Percentiles rank a stretch among this genome's conserved stretches.
Conservation (phyloP, 1,140 invertebrate species). For the Drosophila parabipectinata region DNA sequence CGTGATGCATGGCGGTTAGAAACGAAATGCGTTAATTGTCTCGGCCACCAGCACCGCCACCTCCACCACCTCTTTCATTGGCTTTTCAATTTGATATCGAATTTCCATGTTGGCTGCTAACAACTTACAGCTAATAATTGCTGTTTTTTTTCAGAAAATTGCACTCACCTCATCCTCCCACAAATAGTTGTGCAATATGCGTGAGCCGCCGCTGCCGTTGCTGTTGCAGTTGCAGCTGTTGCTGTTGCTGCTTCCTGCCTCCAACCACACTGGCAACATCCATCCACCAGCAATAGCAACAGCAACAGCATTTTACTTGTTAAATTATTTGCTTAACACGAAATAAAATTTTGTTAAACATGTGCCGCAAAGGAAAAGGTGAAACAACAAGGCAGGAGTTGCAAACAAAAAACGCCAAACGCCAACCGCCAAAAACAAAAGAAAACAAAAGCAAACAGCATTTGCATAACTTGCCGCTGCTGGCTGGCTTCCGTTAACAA, state of each 20-base stretch:
- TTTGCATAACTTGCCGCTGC: slow-evolving; percentile 52
- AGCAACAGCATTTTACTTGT: slow-evolving; percentile 62
- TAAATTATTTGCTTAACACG: slow-evolving; percentile 69
- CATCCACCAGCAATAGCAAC: not conserved
- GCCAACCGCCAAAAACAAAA: slow-evolving; percentile 30
- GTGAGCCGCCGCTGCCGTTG: slow-evolving; percentile 39
- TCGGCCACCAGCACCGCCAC: slow-evolving; percentile 7
- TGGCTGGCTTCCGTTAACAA: slow-evolving; percentile 64
- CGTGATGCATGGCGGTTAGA: slow-evolving; percentile 24
- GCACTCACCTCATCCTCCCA: slow-evolving; percentile 51
- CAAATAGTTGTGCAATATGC: slow-evolving; percentile 59
- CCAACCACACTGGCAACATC: slow-evolving; percentile 29
- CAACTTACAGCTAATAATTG: slow-evolving; percentile 57
- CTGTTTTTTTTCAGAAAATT: slow-evolving; percentile 46
- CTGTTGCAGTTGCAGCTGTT: slow-evolving; percentile 16
- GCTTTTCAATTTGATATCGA: slow-evolving; percentile 45
- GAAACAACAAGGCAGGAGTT: slow-evolving; percentile 49
- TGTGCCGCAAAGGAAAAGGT: slow-evolving; percentile 63
- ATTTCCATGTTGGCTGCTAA: slow-evolving; percentile 47
- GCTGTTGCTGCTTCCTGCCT: slow-evolving; percentile 49
- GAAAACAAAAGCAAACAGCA: slow-evolving; percentile 46
- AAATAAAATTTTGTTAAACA: slow-evolving; percentile 72
- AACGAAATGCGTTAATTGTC: slow-evolving; percentile 41
- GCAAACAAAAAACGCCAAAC: slow-evolving; percentile 23
- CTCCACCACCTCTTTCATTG: not conserved